Base-by-base conservation (phyloP, 1,140 invertebrate species). In the Cyrtorhinus lividipennis region DNA sequence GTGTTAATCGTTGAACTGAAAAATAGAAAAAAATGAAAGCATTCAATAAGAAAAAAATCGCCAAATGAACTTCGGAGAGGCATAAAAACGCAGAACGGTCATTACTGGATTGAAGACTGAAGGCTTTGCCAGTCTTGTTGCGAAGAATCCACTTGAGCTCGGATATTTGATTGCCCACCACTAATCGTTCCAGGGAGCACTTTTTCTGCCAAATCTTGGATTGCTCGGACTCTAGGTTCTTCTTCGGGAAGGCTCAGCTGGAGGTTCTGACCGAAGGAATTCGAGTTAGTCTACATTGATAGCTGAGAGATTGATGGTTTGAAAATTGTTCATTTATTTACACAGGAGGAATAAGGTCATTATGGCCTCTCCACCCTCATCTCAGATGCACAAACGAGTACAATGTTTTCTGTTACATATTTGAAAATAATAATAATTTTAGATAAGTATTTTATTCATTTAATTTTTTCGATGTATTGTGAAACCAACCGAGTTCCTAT, bases 101-200 rank as follows among this genome's bases (percentile, higher is more conserved):
- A 53, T 25, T 69, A 75, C 69, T 82, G 82, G 2, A 91, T 81
- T 20, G 84, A 77, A 0, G 88, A 86, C 0, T 87, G 73, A 0
- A 92, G 73, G n/a, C 83, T 81, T 74, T 92, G 85, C 89, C 90
- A 94, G 75, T 93, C 89, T 73, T 92, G 88, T 70, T 90, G 87
- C 0, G 87, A 89, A 0, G 83, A 83, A 71, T 92, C 89, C 18
- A 92, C 87, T 75, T 92, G 88, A 1, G 85, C 83, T 62, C 86
- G 79, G 24, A 96, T 88, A 68, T 90, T 88, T 0, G 85, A 78
- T 75, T 95, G 91, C 12, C 92, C 92, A 56, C 80, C 81, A 67
- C 87, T 85, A 44, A 90, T 77, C 0, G 94, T 96, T 44, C 88
- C 88, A 1, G 90, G 88, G 59, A 96, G 81, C 0, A 97, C 92